Evolutionary conservation across 2,797 vertebrate species (phyloP).

Genomic region (Antrozous pallidus): DNA sequence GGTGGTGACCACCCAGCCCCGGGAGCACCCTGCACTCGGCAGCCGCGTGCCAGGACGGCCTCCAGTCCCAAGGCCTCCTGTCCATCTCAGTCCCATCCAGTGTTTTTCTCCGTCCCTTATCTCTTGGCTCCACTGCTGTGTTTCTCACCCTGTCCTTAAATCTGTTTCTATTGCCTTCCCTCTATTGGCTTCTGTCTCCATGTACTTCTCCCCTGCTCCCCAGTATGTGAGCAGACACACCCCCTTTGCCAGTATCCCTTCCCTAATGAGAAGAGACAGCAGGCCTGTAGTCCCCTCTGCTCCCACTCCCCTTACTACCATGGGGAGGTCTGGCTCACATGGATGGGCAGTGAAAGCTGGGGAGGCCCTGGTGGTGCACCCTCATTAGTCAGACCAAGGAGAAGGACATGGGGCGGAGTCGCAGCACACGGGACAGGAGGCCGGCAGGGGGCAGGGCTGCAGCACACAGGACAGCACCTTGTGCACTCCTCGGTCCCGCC

Average conservation of each 20-base stretch:
- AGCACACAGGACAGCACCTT: too few relatives aligned
- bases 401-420: too few relatives aligned
- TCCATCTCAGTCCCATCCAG: neutral
- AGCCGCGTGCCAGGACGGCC: too few relatives aligned
- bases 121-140: neutral
- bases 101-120: neutral
- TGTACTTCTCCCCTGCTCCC: neutral
- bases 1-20: too few relatives aligned
- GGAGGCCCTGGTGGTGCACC: neutral
- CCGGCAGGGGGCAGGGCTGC: too few relatives aligned
- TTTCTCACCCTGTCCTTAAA: neutral
- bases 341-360: neutral
- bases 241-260: neutral
- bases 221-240: too few relatives aligned
- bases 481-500: too few relatives aligned
- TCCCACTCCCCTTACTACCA: neutral
- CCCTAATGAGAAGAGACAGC: constrained; percentile 57
- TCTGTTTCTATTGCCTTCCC: neutral
- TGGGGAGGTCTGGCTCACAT: constrained; percentile 13
- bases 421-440: too few relatives aligned
- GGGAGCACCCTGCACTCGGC: too few relatives aligned
- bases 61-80: too few relatives aligned
- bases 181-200: neutral
- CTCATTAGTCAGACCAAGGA: neutral
- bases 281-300: neutral